phyloP scores from a whole-genome alignment of 2,113 vertebrate genomes.

The Dolichotis patagonum region DNA sequence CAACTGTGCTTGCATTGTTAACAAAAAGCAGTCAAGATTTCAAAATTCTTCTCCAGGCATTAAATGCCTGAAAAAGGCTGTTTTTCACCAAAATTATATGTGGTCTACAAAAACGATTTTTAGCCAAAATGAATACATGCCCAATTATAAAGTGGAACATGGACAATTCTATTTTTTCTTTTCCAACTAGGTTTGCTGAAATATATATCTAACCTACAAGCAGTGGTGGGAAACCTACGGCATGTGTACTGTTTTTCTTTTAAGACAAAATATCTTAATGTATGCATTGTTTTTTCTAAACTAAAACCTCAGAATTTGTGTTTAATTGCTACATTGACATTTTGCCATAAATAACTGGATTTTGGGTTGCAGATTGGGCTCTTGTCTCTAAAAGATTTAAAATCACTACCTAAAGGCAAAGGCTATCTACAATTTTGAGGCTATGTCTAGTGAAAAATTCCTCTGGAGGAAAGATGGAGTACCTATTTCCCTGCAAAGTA shows the following conservation, averaged over 20 bases:
- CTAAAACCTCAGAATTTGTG: neutral
- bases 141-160: constrained; percentile 10
- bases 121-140: neutral
- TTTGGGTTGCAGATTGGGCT: neutral
- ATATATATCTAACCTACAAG: neutral
- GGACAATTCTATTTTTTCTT: constrained; percentile 25
- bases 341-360: neutral
- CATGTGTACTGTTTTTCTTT: neutral
- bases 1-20: neutral
- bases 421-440: neutral
- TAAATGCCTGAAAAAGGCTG: neutral
- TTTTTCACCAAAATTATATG: constrained; percentile 8
- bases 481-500: neutral
- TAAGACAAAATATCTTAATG: neutral
- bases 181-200: neutral
- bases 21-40: neutral
- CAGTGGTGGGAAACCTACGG: neutral
- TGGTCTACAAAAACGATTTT: constrained; percentile 28
- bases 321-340: neutral
- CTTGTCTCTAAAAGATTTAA: neutral
- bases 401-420: neutral
- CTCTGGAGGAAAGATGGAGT: neutral
- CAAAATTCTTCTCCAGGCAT: neutral
- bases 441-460: neutral
- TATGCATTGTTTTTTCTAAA: neutral